Base-by-base conservation (phyloP, 1,140 invertebrate genomes). In the Rhopalosiphum maidis region DNA sequence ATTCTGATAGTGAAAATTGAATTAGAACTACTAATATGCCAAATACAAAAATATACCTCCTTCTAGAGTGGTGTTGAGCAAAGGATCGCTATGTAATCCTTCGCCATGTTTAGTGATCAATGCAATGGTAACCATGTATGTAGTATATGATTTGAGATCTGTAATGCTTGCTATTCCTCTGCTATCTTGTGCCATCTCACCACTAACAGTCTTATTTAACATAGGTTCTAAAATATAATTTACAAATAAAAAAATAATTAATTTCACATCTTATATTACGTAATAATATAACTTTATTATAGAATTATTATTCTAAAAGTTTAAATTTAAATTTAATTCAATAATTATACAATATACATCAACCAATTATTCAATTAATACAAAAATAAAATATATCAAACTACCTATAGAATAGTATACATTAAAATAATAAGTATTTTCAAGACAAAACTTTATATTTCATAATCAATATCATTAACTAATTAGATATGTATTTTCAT, bases 71-170 rank as follows among this genome's bases (percentile, higher is more conserved):
- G 96, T 97, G 48, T 97, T 96, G 86, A 95, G 95, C 7, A 97
- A 95, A 8, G 96, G 95, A 94, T 97, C 96, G 95, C 97, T 98
- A 94, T 95, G 95, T 51, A 97, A 96, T 37, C 97, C 97, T 95
- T 97, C 96, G 2, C 97, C 97, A 94, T 96, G 96, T 94, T 96
- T 96, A 4, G 97, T 98, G 91, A 97, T 96, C 90, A 98, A 96
- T 25, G 97, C 95, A 43, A 98, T 96, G 9, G 96, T 96, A 18
- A 98, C 95, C 94, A 96, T 96, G 95, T 99, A 99, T 1, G 97
- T 97, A 15, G 97, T 98, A 94, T 97, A 98, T 9, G 98, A 98
- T 93, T 96, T 96, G 55, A 99, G 95, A 55, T 95, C 95, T 4
- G 94, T 94, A 0, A 96, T 95, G 25, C 95, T 94, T 15, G 88